Percentiles rank a stretch among this genome's conserved stretches.
These are phyloP conservation scores for Orchesellides sinensis DNA, from an alignment of 2,888 invertebrate genomes.

Conservation along the genomic window DNA sequence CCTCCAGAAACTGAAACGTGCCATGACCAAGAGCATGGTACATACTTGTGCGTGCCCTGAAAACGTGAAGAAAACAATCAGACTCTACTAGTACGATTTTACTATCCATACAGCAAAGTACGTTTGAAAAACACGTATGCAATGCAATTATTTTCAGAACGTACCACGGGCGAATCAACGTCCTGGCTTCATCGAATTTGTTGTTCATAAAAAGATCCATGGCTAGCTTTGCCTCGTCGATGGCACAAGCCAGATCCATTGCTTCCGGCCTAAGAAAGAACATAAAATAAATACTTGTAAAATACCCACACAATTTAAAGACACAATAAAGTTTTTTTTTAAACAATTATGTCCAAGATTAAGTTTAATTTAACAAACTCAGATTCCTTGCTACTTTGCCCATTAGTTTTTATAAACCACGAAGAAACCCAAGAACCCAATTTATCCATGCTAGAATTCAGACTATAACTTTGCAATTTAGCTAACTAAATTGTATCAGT, in stretches of 20 bases:
- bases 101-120: too few species aligned
- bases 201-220: conserved; percentile 96
- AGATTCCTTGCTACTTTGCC: too few species aligned
- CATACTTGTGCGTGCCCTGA: conserved; percentile 87
- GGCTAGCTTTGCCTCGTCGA: conserved; percentile 87
- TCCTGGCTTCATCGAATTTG: conserved; percentile 88
- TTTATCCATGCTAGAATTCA: too few species aligned
- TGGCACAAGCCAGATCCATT: conserved; percentile 84
- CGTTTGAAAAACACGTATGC: too few species aligned
- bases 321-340: background rate
- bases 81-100: too few species aligned
- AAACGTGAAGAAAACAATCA: background rate
- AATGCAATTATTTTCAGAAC: background rate
- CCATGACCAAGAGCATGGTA: conserved; percentile 95
- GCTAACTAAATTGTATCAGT: too few species aligned
- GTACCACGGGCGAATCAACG: conserved; percentile 88
- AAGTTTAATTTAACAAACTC: too few species aligned
- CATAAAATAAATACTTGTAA: conserved; percentile 8
- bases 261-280: conserved; percentile 76
- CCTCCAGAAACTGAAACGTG: conserved; percentile 93
- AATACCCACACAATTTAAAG: too few species aligned
- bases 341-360: background rate
- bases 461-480: too few species aligned
- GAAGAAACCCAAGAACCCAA: too few species aligned
- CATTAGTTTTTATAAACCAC: too few species aligned